Evolutionary conservation across 2,797 vertebrate genomes (phyloP), one percentile per base, ranked within the genome.

Genomic region (Hafferia zeledoni): DNA sequence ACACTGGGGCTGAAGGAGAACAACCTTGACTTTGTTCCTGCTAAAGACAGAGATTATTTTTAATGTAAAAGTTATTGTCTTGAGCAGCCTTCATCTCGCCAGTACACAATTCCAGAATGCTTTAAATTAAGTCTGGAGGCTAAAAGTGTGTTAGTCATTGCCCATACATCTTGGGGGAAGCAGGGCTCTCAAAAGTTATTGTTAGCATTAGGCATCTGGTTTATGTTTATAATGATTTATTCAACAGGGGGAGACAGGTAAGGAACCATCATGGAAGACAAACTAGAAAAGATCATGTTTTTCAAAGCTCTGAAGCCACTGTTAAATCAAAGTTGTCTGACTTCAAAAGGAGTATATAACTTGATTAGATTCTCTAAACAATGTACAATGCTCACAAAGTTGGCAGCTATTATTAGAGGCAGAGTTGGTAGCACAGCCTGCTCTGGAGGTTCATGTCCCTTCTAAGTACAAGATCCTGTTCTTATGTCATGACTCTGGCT

Each of bases 171-270:
- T 87, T 75, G 80, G 53, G 72, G 59, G 72, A 85, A 94, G 69
- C 89, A 89, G 78, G 52, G 57, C 72, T 85, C 63, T 90, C 94
- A 76, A 83, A 87, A 88, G 87, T 89, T 96, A 96, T 91, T 96
- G 95, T 92, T 89, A 96, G 63, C 80, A 85, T 70, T 87, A 87
- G 77, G 95, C 96, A 96, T 97, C 96, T 97, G 95, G 91, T 97
- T 97, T 97, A 69, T 95, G 93, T 97, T 86, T 96, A 49, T 31
- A 53, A 86, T 92, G 89, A 97, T 95, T 97, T 97, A 97, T 95
- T 87, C 92, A 90, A 85, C 89, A 89, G 60, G 76, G 90, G 74
- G 94, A 97, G 96, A 87, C 96, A 97, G 92, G 94, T 97, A 93
- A 90, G 72, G 41, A 94, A 75, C 83, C 64, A 46, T 93, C 5